Evolutionary conservation across 2,888 invertebrate genomes (phyloP).

Genomic region (Tetragonula carbonaria): DNA sequence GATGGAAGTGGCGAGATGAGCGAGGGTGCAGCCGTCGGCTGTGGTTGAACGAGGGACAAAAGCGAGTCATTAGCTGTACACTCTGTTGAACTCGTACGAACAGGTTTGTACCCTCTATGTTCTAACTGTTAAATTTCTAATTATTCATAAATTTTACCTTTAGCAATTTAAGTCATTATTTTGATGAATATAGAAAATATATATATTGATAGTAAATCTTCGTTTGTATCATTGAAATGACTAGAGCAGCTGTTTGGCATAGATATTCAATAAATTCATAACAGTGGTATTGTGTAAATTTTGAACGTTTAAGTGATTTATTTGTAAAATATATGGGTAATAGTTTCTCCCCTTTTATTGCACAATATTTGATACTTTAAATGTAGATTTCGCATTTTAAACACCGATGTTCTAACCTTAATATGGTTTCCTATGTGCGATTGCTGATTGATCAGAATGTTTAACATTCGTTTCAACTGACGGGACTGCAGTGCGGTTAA

Average conservation of each 20-base stretch:
- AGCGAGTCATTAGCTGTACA: constrained; percentile 87
- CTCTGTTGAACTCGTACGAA: constrained; percentile 91
- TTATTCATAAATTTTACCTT: not conserved
- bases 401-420: not conserved
- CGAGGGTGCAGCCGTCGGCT: constrained; percentile 86
- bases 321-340: not conserved
- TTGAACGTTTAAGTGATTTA: not conserved
- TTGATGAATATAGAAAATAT: not conserved
- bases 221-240: too few relatives aligned
- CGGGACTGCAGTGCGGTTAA: too few relatives aligned
- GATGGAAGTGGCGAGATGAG: constrained; percentile 82
- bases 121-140: not conserved
- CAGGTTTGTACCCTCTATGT: constrained; percentile 73
- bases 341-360: not conserved
- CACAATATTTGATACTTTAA: not conserved
- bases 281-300: not conserved
- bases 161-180: not conserved
- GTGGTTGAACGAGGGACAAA: constrained; percentile 89
- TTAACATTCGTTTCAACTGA: too few relatives aligned
- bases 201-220: too few relatives aligned
- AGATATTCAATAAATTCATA: too few relatives aligned
- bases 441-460: not conserved
- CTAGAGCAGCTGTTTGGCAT: too few relatives aligned
- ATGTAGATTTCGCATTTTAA: not conserved
- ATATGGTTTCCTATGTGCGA: not conserved